Evolutionary conservation across 2,797 vertebrate genomes (phyloP).

Genomic region (Poeciliopsis gracilis): DNA sequence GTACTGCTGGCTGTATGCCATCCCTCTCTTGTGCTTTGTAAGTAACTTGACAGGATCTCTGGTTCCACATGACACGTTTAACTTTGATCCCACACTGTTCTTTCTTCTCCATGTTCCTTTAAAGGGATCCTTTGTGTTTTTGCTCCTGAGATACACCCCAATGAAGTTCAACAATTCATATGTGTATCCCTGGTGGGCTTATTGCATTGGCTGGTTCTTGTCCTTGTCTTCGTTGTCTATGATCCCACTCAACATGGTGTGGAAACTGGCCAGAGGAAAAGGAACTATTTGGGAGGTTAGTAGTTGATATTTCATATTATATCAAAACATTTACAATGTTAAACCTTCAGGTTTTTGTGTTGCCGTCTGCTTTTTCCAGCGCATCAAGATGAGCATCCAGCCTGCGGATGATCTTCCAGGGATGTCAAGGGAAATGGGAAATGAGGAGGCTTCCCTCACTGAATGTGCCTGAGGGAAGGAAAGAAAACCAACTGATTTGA

Average conservation of each 20-base stretch:
- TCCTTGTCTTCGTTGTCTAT: slow-evolving; percentile 62
- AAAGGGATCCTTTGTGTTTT: slow-evolving; percentile 71
- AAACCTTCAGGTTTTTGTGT: neutral
- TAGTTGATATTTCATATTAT: neutral
- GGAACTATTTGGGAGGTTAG: slow-evolving; percentile 71
- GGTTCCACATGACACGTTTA: neutral
- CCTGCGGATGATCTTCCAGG: slow-evolving; percentile 62
- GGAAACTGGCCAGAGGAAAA: slow-evolving; percentile 59
- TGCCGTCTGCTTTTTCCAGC: slow-evolving; percentile 37
- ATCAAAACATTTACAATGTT: neutral
- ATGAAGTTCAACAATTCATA: slow-evolving; percentile 76
- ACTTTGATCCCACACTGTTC: neutral
- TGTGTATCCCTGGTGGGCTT: slow-evolving; percentile 75
- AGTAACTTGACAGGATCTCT: slow-evolving; percentile 24
- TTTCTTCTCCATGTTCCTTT: neutral
- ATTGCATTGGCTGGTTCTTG: slow-evolving; percentile 73
- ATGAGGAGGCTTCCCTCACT: neutral
- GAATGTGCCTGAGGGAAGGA: neutral
- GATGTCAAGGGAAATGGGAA: slow-evolving; percentile 45
- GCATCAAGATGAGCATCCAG: slow-evolving; percentile 56
- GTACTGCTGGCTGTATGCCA: slow-evolving; percentile 73
- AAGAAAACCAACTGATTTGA: neutral
- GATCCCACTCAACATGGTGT: slow-evolving; percentile 71
- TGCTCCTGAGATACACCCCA: slow-evolving; percentile 67
- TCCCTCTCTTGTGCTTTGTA: slow-evolving; percentile 68